phyloP scores from a whole-genome alignment of 1,140 invertebrate genomes.

The Branchinecta lindahli region DNA sequence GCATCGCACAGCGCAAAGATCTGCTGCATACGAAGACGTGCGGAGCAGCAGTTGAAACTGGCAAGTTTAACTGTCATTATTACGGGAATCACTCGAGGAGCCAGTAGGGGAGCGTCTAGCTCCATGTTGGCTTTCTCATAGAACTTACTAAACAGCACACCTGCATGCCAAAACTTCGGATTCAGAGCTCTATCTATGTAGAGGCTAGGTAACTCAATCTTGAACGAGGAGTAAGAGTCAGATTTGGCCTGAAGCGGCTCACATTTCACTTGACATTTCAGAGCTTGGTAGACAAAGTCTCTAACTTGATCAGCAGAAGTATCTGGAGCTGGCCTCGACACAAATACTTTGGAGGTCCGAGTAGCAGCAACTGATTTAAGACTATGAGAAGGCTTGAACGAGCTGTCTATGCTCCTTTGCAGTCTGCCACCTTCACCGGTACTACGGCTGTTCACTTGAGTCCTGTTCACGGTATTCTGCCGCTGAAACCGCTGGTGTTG shows the following conservation, averaged over 20 bases:
- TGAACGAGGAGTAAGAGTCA: conserved; percentile 7
- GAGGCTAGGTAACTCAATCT: conserved; percentile 8
- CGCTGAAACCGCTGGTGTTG: not conserved
- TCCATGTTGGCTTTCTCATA: not conserved
- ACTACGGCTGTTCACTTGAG: conserved; percentile 1
- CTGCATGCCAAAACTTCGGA: conserved; percentile 3
- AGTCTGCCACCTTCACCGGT: not conserved
- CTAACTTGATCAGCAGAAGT: conserved; percentile 2
- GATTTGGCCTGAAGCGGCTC: not conserved
- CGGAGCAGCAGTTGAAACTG: conserved; percentile 4
- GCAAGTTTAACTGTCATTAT: not conserved
- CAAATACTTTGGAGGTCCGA: conserved; percentile 4
- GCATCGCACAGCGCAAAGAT: not conserved
- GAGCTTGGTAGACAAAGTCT: not conserved
- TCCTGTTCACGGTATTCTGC: conserved; percentile 8
- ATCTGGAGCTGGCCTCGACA: not conserved
- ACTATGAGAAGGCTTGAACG: conserved; percentile 4
- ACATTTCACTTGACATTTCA: not conserved
- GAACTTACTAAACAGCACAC: not conserved
- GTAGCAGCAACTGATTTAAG: not conserved
- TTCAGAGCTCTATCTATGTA: not conserved
- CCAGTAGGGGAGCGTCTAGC: not conserved
- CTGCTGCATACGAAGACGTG: conserved; percentile 4
- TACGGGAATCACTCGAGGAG: not conserved
- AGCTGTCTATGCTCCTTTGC: conserved; percentile 3